phyloP scores from a whole-genome alignment of 2,113 vertebrate genomes.

The Peromyscus maniculatus region DNA sequence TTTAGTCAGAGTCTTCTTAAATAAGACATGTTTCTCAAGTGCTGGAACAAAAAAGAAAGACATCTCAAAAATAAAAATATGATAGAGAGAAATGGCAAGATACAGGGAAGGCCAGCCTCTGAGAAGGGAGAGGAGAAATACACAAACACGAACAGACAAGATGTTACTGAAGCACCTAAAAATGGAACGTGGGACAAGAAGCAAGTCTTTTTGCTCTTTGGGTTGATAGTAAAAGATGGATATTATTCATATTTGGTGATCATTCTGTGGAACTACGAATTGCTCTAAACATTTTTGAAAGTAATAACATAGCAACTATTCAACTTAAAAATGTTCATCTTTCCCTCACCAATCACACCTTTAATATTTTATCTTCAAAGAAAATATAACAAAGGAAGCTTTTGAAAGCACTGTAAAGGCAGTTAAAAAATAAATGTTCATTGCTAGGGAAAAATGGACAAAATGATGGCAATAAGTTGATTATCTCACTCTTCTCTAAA shows the following conservation, averaged over 20 bases:
- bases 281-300: background rate
- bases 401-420: background rate
- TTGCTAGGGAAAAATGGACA: background rate
- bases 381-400: background rate
- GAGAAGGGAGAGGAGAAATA: background rate
- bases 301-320: conserved; percentile 17
- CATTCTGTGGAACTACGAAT: background rate
- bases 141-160: background rate
- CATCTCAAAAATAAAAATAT: conserved; percentile 7
- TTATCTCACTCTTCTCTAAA: background rate
- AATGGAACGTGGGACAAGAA: conserved; percentile 26
- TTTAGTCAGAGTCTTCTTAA: background rate
- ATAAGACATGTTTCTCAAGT: background rate
- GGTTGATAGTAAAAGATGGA: background rate
- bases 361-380: conserved; percentile 42
- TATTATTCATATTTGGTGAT: background rate
- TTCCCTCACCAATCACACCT: background rate
- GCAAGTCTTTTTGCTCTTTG: background rate
- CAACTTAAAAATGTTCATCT: conserved; percentile 22
- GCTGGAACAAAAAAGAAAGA: background rate
- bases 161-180: background rate
- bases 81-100: background rate
- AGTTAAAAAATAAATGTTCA: background rate
- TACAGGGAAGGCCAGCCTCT: background rate
- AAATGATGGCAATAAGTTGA: background rate